Conservation (phyloP, 2,113 vertebrate species). For the Platycercus adscitus region DNA sequence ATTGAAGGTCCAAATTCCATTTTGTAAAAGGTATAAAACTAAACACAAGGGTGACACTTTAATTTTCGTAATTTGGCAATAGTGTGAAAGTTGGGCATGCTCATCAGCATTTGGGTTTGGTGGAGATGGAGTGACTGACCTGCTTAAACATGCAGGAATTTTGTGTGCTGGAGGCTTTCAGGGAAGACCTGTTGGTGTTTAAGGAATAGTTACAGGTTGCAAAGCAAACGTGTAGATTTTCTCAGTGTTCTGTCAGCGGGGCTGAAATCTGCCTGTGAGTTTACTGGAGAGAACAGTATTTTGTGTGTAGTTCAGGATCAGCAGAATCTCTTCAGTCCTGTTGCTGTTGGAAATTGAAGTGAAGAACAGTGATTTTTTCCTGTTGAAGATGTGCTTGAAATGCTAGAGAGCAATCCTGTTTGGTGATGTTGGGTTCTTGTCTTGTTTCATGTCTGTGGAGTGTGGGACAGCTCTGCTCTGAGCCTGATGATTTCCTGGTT, state of each 20-base stretch:
- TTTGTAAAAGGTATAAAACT: neutral
- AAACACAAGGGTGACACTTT: neutral
- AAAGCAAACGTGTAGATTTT: neutral
- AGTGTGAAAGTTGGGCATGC: neutral
- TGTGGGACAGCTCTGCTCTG: neutral
- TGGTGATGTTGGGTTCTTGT: rapidly evolving
- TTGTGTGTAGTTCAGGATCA: too few relatives aligned
- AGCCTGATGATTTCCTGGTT: neutral
- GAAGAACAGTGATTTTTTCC: rapidly evolving
- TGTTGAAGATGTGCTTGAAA: rapidly evolving
- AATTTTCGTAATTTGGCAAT: neutral
- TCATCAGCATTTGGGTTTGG: neutral
- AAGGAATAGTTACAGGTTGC: neutral
- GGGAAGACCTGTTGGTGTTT: neutral
- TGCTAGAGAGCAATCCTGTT: neutral
- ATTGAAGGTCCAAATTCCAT: too few relatives aligned
- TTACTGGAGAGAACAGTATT: neutral
- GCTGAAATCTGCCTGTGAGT: neutral
- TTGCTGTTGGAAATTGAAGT: neutral
- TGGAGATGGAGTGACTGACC: neutral
- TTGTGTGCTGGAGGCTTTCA: neutral
- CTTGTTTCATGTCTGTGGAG: rapidly evolving
- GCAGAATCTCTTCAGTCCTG: neutral
- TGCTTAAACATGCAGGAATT: neutral
- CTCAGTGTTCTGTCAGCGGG: neutral